phyloP scores from a whole-genome alignment of 2,797 vertebrate genomes.

The Onychomys torridus region DNA sequence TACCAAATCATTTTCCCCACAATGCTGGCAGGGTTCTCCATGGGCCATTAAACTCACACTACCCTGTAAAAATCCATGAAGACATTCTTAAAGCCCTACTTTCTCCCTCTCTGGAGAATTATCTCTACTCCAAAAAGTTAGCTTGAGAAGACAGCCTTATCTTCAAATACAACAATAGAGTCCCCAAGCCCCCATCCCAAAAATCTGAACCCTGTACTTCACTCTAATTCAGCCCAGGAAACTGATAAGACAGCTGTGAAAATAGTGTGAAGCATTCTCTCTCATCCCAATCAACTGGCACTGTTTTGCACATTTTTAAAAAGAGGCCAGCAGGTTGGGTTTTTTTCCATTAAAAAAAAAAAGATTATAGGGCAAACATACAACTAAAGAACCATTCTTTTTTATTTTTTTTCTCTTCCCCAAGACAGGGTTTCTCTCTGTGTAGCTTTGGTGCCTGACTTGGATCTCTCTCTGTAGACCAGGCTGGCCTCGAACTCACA shows the following conservation, averaged over 20 bases:
- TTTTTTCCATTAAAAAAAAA: constrained; percentile 25
- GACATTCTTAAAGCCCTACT: constrained; percentile 33
- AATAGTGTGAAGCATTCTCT: constrained; percentile 77
- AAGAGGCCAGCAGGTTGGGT: constrained; percentile 37
- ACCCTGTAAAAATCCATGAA: constrained; percentile 46
- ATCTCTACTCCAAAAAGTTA: constrained; percentile 55
- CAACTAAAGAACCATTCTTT: constrained; percentile 51
- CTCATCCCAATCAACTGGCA: constrained; percentile 76
- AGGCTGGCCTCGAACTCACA: too few species aligned
- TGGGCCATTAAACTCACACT: neutral
- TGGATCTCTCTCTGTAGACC: too few species aligned
- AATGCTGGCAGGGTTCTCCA: constrained; percentile 54
- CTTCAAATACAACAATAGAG: constrained; percentile 77
- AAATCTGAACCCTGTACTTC: constrained; percentile 82
- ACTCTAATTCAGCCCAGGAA: constrained; percentile 84
- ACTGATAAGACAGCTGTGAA: constrained; percentile 87
- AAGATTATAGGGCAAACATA: constrained; percentile 30
- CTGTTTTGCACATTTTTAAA: constrained; percentile 50
- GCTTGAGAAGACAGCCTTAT: constrained; percentile 78
- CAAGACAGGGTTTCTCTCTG: too few species aligned
- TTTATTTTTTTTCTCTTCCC: neutral
- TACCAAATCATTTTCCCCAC: constrained; percentile 45
- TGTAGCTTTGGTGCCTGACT: too few species aligned
- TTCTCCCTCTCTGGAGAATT: constrained; percentile 4
- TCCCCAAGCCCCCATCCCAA: constrained; percentile 62